Conservation (phyloP, 2,888 invertebrate species). For the Nymphalis c-album region DNA sequence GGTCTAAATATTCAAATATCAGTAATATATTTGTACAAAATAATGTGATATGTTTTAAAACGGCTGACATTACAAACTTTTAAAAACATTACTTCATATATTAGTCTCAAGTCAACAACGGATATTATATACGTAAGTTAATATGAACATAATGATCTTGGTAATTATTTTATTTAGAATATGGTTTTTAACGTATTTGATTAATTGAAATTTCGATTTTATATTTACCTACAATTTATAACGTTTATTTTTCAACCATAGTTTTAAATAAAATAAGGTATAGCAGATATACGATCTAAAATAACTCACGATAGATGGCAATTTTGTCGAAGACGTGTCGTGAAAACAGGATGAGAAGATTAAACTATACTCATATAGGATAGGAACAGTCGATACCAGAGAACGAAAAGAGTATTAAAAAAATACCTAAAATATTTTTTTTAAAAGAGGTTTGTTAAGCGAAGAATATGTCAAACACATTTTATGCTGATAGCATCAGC, state of each 20-base stretch:
- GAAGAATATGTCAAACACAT: conserved; percentile 1
- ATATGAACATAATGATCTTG: too few relatives aligned
- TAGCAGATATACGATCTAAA: conserved; percentile 9
- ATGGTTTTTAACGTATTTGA: too few relatives aligned
- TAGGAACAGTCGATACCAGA: conserved; percentile 1
- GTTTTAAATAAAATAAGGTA: conserved; percentile 13
- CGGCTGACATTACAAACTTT: conserved; percentile 3
- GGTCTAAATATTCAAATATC: conserved; percentile 29
- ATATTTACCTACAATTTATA: not conserved
- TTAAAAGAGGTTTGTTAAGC: too few relatives aligned
- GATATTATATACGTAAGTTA: too few relatives aligned
- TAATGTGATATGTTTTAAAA: conserved; percentile 22
- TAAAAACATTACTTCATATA: too few relatives aligned
- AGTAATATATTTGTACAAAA: conserved; percentile 12
- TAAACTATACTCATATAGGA: not conserved
- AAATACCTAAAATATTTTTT: not conserved
- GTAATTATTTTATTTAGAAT: too few relatives aligned
- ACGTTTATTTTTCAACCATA: not conserved
- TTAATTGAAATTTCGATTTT: too few relatives aligned
- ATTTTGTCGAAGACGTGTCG: conserved; percentile 25
- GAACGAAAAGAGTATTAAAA: not conserved
- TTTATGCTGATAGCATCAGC: not conserved
- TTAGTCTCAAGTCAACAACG: too few relatives aligned
- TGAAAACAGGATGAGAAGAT: conserved; percentile 15
- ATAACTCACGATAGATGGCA: conserved; percentile 18